Evolutionary conservation across 1,140 invertebrate species (phyloP).

Genomic region (Diabrotica undecimpunctata): DNA sequence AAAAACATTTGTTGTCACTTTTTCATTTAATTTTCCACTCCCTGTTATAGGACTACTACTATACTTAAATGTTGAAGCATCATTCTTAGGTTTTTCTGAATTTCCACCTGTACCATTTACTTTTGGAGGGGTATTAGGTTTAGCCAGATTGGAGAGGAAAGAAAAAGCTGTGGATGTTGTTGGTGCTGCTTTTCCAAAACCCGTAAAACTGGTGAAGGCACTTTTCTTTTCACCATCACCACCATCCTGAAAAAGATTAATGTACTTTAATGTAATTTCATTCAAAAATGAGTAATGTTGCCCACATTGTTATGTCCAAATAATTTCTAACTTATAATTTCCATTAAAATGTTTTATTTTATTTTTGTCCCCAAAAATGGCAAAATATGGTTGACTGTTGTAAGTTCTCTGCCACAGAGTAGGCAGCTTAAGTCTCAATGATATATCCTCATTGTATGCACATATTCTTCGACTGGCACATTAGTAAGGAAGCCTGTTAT

Average conservation of each 20-base stretch:
- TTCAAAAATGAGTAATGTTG: background rate
- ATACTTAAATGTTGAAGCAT: background rate
- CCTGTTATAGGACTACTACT: background rate
- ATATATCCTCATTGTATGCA: too few species aligned
- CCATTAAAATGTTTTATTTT: background rate
- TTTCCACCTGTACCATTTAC: conserved; percentile 43
- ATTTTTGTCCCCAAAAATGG: background rate
- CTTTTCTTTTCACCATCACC: conserved; percentile 45
- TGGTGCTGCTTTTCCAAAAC: conserved; percentile 35
- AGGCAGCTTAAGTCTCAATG: too few species aligned
- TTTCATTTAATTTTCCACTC: too few species aligned
- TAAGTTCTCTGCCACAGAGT: too few species aligned
- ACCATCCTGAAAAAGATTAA: conserved; percentile 48
- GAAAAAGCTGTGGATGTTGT: conserved; percentile 47
- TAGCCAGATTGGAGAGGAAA: conserved; percentile 39
- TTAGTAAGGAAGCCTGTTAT: too few species aligned
- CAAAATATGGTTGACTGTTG: background rate
- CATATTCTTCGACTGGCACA: too few species aligned
- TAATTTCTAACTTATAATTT: too few species aligned
- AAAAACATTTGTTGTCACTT: too few species aligned
- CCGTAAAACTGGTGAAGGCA: conserved; percentile 43
- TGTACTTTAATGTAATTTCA: conserved; percentile 11
- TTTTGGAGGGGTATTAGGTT: conserved; percentile 41
- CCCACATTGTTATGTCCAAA: too few species aligned
- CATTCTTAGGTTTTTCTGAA: background rate